Percentiles rank a stretch among this genome's conserved stretches.
Conservation (phyloP, 2,797 vertebrate species). For the Mastacembelus armatus region DNA sequence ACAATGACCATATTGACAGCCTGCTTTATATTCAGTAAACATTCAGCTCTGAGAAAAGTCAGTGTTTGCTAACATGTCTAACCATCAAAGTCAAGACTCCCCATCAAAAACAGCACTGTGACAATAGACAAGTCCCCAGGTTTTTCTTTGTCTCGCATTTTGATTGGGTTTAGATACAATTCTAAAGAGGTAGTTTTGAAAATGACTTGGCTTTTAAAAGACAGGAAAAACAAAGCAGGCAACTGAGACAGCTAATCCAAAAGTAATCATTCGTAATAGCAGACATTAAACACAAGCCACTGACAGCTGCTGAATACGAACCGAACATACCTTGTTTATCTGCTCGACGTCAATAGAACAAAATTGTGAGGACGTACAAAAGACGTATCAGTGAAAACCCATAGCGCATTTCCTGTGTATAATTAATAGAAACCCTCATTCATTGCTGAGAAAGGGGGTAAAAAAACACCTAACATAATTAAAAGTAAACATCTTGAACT, state of each 20-base stretch:
- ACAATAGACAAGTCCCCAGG: conserved; percentile 12
- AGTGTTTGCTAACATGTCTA: conserved; percentile 48
- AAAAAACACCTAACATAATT: conserved; percentile 66
- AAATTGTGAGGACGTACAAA: conserved; percentile 42
- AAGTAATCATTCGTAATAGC: conserved; percentile 73
- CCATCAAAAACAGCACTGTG: conserved; percentile 30
- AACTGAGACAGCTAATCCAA: conserved; percentile 64
- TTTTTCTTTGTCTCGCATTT: conserved; percentile 13
- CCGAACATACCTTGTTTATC: conserved; percentile 59
- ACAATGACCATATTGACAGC: conserved; percentile 23
- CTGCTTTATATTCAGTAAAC: conserved; percentile 12
- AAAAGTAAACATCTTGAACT: conserved; percentile 73
- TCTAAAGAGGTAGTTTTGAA: conserved; percentile 50
- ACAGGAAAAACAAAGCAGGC: conserved; percentile 51
- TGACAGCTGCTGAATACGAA: conserved; percentile 57
- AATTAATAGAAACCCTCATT: conserved; percentile 55
- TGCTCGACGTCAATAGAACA: conserved; percentile 60
- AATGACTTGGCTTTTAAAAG: conserved; percentile 56
- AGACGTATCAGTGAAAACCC: conserved; percentile 41
- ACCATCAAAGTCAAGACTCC: conserved; percentile 34
- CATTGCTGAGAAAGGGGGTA: conserved; percentile 24
- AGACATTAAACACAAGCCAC: conserved; percentile 66
- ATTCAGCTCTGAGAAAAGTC: conserved; percentile 1
- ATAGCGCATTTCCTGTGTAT: conserved; percentile 49
- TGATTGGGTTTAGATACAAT: conserved; percentile 41